Evolutionary conservation across 1,140 invertebrate species (phyloP), one percentile per base, ranked within the genome.

Genomic region (Megalonaias nervosa): DNA sequence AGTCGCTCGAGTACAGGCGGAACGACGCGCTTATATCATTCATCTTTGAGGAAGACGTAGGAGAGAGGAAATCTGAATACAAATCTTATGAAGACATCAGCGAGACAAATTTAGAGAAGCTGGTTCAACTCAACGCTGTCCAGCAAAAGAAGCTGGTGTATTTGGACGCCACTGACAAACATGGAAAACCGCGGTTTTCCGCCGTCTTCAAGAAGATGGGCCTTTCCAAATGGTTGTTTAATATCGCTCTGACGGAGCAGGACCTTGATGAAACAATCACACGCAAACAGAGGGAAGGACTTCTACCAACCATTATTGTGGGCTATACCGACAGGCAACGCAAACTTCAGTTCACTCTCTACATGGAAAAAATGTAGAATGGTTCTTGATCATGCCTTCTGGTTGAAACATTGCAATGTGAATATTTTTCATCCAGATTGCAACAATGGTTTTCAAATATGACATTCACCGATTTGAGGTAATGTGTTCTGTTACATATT

Each of bases 21-120:
- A 67, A 84, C 14, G 86, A 87, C 31, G 84, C 81, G 19, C 74
- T 85, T 11, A 79, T 89, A 13, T 85, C 84, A 11, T 89, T 88
- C 74, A 84, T 89, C 57, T 79, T 89, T 4, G 79, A 88, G 66
- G 86, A 87, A 55, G 80, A 82, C 31, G 38, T n/a, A 16, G 64
- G 58, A n/a, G 66, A 79, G 19, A 79, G 76, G 13, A 81, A 79
- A 31, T 57, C 77, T 5, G 67, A 85, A 17, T 87, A 86, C 71
- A 84, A 84, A 57, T 81, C 82, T 21, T 82, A 87, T 66, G 82
- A 84, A 66, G 83, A 82, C 67, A 72, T 88, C n/a, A 77, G 65
- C 55, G 69, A 75, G 14, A 61, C 57, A 11, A 55, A 81, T 14
- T 67, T 86, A 21, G 74, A 82, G 26, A 84, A 85, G 67, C 56